These are phyloP conservation scores for Scaptomyza tumidula DNA, from an alignment of 2,888 invertebrate genomes.

Conservation along the genomic window DNA sequence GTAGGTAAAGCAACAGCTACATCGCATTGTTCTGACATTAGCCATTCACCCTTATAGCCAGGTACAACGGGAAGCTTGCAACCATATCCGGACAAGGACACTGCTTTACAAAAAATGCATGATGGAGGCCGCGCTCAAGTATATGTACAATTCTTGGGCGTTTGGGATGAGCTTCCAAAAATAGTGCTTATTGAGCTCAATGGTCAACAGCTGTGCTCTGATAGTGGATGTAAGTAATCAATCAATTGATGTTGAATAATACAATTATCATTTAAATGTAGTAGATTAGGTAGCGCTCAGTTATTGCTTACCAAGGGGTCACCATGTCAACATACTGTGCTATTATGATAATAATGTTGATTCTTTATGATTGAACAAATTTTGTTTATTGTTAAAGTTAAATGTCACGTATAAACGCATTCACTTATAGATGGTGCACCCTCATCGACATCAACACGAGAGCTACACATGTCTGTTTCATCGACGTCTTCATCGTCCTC, in stretches of 20 bases:
- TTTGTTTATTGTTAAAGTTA: too few species aligned
- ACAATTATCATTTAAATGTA: too few species aligned
- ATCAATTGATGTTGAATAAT: neutral
- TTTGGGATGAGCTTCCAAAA: constrained; percentile 57
- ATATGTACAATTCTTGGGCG: constrained; percentile 48
- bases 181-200: constrained; percentile 46
- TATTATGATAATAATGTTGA: too few species aligned
- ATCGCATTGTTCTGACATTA: neutral
- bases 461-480: constrained; percentile 34
- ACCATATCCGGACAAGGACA: constrained; percentile 46
- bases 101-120: constrained; percentile 40
- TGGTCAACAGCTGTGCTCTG: constrained; percentile 44
- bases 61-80: constrained; percentile 38
- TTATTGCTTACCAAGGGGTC: too few species aligned
- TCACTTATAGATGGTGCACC: constrained; percentile 36
- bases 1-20: neutral
- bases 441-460: constrained; percentile 27
- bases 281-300: too few species aligned
- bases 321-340: too few species aligned
- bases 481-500: neutral
- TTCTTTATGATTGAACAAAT: too few species aligned
- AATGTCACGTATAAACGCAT: neutral
- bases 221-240: constrained; percentile 54
- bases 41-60: constrained; percentile 25
- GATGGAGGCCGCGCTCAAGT: constrained; percentile 44